Base-by-base conservation (phyloP, 1,140 invertebrate genomes). In the Uloborus diversus region DNA sequence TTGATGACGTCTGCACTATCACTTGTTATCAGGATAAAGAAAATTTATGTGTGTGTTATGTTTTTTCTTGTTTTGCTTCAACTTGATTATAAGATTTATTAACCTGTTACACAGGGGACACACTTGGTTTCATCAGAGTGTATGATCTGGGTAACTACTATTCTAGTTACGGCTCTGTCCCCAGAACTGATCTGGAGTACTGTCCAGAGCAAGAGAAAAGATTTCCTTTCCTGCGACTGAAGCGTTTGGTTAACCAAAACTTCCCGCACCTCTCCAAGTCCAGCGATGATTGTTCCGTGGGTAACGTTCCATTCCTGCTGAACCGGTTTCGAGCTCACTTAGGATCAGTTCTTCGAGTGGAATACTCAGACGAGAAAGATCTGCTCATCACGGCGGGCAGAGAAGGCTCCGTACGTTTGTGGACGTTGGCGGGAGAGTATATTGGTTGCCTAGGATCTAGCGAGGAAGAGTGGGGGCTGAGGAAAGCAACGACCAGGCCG, bases 71-170 rank as follows among this genome's bases (percentile, higher is more conserved):
- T 59, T 59, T 27, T 25, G 14, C 14, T 25, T 14, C 14, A 23
- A 28, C 28, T 14, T 59, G 23, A 28, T 28, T 25, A 14, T 28
- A 7, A 59, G 5, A 7, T 9, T 1, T 59, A 4, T 59, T 17
- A 28, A 25, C 13, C 14, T 59, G 35, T 47, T 47, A 4, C 32
- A 23, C 11, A 78, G 73, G 73, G 13, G 73, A 78, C 17, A 57
- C 73, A 7, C 20, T 65, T 20, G 73, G 73, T 4, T 66, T 65
- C 20, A 7, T 66, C 0, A 28, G 73, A 11, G 23, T 51, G 0
- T 78, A 65, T 27, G 23, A 78, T 3, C 23, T 78, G 9, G 73
- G 66, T 30, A 51, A 66, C n/a, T 78, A 78, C 17, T 78, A 78
- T 30, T 56, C 73, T 1, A 11, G 23, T 0, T 78, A 64, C 14